Evolutionary conservation across 1,140 invertebrate species (phyloP), one percentile per base, ranked within the genome.

Genomic region (Zaprionus ghesquierei): DNA sequence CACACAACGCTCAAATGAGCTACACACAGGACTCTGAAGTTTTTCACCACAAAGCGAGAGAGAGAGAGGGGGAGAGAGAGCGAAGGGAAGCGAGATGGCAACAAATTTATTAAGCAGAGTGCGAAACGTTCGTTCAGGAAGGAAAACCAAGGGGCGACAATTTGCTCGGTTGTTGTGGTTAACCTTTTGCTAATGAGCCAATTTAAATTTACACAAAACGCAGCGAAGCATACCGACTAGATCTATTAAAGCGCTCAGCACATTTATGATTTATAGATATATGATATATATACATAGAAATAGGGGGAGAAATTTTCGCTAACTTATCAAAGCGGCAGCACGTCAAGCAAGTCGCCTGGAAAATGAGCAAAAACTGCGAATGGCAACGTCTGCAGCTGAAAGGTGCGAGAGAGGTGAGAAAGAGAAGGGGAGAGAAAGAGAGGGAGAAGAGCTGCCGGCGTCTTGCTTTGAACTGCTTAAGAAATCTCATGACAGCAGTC

Each of bases 141-240:
- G 12, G 22, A 50, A 55, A 58, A 38, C n/a, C n/a, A 33, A 6
- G 31, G 20, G 38, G 49, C 54, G 35, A 65, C 58, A 75, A 55
- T 54, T 78, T 68, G 51, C 62, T 62, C 50, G 63, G 72, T 54
- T 79, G 71, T 89, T 62, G 84, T 89, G 84, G 84, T 89, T 87
- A 87, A 89, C 84, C 84, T 68, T 51, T 71, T 89, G 79, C 84
- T 87, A 87, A 87, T 87, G 84, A 87, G 84, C 79, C 84, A 87
- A 87, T 87, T 87, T 87, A 87, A 87, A 89, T 87, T 79, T 89
- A 87, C 81, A 76, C 63, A 64, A 31, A 41, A 29, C 55, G 63
- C 53, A 27, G 50, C 22, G 38, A 25, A 61, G 23, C 49, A 20
- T 35, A 5, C 27, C 23, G 20, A 41, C 29, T 9, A 5, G 12